Conservation (phyloP, 2,113 vertebrate genomes). For the Cyanoderma ruficeps region DNA sequence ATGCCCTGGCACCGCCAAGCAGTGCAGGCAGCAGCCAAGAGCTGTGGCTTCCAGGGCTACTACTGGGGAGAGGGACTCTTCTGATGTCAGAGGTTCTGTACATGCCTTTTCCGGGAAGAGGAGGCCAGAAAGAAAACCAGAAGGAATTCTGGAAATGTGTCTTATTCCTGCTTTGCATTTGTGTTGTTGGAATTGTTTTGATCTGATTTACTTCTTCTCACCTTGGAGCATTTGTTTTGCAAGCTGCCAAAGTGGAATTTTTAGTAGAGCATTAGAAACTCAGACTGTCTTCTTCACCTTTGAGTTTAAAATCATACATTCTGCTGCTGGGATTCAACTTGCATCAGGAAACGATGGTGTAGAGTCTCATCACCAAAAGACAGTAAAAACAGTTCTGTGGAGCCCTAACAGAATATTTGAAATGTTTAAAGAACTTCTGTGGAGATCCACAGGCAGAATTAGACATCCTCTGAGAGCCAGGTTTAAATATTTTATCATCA, state of each 20-base stretch:
- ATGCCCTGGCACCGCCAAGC: neutral
- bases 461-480: neutral
- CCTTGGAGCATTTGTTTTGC: neutral
- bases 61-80: neutral
- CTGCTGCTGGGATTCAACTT: neutral
- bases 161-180: neutral
- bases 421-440: neutral
- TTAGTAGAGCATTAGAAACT: neutral
- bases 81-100: neutral
- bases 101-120: neutral
- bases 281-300: neutral
- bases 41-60: neutral
- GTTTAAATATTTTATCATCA: slow-evolving; percentile 38
- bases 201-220: neutral
- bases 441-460: neutral
- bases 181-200: neutral
- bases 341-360: neutral
- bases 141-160: neutral
- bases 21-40: neutral
- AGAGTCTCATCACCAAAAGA: neutral
- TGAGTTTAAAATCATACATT: neutral
- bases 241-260: neutral
- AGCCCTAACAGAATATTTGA: neutral
- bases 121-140: neutral
- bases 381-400: neutral